These are phyloP conservation scores for Taurulus bubalis DNA, from an alignment of 2,113 vertebrate species.

Conservation along the genomic window DNA sequence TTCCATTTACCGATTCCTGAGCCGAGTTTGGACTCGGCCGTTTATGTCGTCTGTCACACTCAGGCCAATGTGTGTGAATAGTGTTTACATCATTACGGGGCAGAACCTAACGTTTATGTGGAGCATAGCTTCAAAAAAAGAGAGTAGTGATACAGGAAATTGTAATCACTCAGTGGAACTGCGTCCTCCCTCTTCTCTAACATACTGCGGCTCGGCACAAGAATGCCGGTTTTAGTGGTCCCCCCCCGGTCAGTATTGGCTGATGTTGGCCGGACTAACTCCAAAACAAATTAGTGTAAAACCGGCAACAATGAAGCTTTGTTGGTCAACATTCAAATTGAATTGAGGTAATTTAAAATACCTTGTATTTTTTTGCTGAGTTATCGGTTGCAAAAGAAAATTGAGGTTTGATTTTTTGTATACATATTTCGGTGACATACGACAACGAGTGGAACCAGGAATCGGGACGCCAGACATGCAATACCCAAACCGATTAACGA, in stretches of 20 bases:
- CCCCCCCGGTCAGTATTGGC: background rate
- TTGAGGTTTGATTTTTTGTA: background rate
- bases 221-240: background rate
- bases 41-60: background rate
- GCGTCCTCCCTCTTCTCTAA: background rate
- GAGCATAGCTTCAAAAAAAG: background rate
- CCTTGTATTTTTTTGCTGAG: background rate
- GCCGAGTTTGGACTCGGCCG: background rate
- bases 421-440: background rate
- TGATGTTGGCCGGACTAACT: background rate
- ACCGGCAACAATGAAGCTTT: background rate
- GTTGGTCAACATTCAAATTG: background rate
- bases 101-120: background rate
- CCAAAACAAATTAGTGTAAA: background rate
- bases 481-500: slow-evolving; percentile 27
- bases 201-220: background rate
- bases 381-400: background rate
- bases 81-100: background rate
- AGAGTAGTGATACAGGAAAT: background rate
- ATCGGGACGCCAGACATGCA: background rate
- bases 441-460: background rate
- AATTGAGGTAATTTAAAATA: slow-evolving; percentile 5
- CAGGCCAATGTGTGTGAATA: background rate
- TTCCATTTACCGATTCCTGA: background rate
- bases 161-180: background rate